Evolutionary conservation across 2,797 vertebrate genomes (phyloP), one percentile per base, ranked within the genome.

Genomic region (Halcyon badia): DNA sequence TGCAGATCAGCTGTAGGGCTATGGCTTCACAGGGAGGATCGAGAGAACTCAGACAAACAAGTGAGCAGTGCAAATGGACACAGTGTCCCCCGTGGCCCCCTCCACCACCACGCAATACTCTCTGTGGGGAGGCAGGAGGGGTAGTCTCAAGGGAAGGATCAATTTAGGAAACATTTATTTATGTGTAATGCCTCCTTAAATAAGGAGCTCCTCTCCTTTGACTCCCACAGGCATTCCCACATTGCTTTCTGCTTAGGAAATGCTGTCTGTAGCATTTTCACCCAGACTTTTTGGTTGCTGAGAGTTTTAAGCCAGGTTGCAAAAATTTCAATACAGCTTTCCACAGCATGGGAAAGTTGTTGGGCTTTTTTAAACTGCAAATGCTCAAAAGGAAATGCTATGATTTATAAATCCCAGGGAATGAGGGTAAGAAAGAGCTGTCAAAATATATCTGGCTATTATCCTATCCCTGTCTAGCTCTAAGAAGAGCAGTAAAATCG

Each of bases 21-120:
- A 14, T 0, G 5, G 68, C 52, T 66, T 14, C 58, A 5, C 4
- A 1, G 6, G 42, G 17, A 33, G 48, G 37, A 7, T 12, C 31
- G 16, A 15, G 56, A 60, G 28, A 66, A 35, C 41, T 49, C 33
- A 17, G 28, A 0, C 4, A 25, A 77, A 6, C 5, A 58, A 20
- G 14, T 1, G 2, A 72, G 44, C 9, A 1, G 1, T 0, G 4
- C 24, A 70, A 30, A 58, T 17, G 30, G n/a, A 31, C 30, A 21
- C 46, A 20, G 1, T 1, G 0, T 48, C 51, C 69, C 24, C 60
- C 0, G 0, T 4, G 25, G 14, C 37, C 22, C 19, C 24, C 44
- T 54, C 33, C 44, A 42, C 10, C 56, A 37, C 19, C 61, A 44
- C 11, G 1, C 22, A 35, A 3, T 21, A 35, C 14, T 42, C 39